Conservation (phyloP, 2,113 vertebrate species). For the Halcyon malimbica region DNA sequence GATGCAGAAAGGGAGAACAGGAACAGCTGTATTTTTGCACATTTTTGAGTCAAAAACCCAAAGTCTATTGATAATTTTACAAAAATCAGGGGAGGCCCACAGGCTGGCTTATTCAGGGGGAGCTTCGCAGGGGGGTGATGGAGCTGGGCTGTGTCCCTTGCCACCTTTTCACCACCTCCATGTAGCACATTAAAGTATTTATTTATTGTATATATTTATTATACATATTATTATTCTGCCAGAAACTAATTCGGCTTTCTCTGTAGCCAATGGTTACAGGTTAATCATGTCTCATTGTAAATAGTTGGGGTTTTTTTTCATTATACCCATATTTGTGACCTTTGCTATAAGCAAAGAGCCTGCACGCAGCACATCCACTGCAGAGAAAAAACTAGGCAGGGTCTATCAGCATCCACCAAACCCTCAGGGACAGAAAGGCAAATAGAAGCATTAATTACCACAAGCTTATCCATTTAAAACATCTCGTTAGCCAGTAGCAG, state of each 20-base stretch:
- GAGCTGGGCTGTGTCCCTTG: not conserved
- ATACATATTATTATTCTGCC: not conserved
- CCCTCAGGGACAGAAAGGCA: not conserved
- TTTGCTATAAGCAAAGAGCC: not conserved
- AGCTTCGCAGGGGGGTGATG: not conserved
- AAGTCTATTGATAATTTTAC: not conserved
- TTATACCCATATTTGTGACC: not conserved
- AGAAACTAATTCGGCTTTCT: not conserved
- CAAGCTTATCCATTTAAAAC: not conserved
- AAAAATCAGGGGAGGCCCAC: not conserved
- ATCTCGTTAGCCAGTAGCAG: not conserved
- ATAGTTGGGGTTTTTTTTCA: not conserved
- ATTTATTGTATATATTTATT: not conserved
- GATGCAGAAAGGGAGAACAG: not conserved
- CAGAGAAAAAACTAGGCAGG: not conserved
- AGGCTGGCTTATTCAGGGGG: rapidly evolving
- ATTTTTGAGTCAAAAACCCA: not conserved
- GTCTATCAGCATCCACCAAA: rapidly evolving
- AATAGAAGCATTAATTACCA: not conserved
- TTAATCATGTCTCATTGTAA: not conserved
- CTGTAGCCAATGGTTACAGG: not conserved
- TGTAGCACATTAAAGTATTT: rapidly evolving
- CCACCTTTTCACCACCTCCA: not conserved
- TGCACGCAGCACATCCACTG: rapidly evolving
- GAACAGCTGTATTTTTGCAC: not conserved